Base-by-base conservation (phyloP, 2,888 invertebrate genomes). In the Platycnemis pennipes region DNA sequence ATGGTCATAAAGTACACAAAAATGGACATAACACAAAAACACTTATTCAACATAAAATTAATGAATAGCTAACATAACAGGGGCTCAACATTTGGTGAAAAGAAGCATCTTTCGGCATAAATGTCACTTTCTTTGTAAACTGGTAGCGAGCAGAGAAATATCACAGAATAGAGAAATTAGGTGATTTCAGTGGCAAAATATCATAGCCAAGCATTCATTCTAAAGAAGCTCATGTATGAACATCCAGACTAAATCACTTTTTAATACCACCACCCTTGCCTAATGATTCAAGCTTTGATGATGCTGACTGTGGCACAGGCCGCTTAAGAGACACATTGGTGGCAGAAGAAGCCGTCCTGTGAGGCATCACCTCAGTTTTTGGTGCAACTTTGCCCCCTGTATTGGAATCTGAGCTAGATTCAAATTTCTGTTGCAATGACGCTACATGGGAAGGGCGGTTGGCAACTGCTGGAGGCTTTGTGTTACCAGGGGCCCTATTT, bases 381-480 rank as follows among this genome's bases (percentile, higher is more conserved):
- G 91, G 91, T 44, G 91, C 44, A 63, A 91, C 63, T 91, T 91
- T 87, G 44, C 45, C 42, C 53, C 91, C 91, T 91, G 91, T 26
- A 63, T 63, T 63, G 31, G 91, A 56, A 63, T 91, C 91, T 91
- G 91, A 69, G 63, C 91, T 95, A 95, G 97, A 97, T 96, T 98
- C 98, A 96, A 98, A 98, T 96, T 98, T 98, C 95, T 98, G 98
- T 95, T 98, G 98, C 95, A 98, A 96, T 94, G 98, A 98, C 53
- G 98, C 98, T 94, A 98, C 98, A 96, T 97, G 98, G 42, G 98
- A 98, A 96, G 97, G 97, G 95, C 96, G 96, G 88, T 96, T 96
- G 7, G 97, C 97, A 46, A 97, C 96, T 77, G 37, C 77, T 94
- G 97, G 88, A 46, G 45, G 31, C 53, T 86, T 88, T 22, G 69